Evolutionary conservation across 2,888 invertebrate species (phyloP), one percentile per base, ranked within the genome.

Genomic region (Hydroisotoma schaefferi): DNA sequence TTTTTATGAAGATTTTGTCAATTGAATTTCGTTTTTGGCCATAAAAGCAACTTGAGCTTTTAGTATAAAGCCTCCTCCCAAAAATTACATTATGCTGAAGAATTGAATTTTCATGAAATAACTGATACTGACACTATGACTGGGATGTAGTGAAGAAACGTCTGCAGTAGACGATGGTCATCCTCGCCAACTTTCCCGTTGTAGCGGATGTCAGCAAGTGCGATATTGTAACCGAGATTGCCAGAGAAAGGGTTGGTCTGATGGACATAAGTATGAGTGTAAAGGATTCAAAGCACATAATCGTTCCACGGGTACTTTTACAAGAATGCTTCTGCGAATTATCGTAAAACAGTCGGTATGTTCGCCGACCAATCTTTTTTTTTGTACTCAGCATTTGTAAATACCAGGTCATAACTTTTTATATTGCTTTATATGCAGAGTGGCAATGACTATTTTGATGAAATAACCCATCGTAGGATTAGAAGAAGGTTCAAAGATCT

Each of bases 261-360:
- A 87, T 49, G 71, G 71, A 61, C 94, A 94, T 76, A 92, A 89
- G 79, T 79, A 80, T 74, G 94, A 94, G 80, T 94, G 94, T 49
- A 69, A 71, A 57, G 69, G 67, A 2, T 69, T 71, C 57, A 65
- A 66, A 44, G 27, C n/a, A 1, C 60, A 63, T 47, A 65, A 86
- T 74, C 81, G 82, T 63, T 81, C 88, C 33, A 77, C 82, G 2
- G 89, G 91, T 0, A 83, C 85, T 60, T 87, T 88, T 18, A 90
- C 89, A 0, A 81, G 92, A 23, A 81, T 93, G 74, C 80, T 94
- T 72, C 84, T 88, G 1, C 84, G 86, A 74, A 81, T 93, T 55
- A 84, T 93, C 56, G 82, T 85, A 69, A 84, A 84, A 54, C 76
- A 88, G 12, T 74, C 77, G 75, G 79, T 79, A 73, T 61, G 65